Conservation (phyloP, 2,797 vertebrate species). For the Pseudopleuronectes americanus region DNA sequence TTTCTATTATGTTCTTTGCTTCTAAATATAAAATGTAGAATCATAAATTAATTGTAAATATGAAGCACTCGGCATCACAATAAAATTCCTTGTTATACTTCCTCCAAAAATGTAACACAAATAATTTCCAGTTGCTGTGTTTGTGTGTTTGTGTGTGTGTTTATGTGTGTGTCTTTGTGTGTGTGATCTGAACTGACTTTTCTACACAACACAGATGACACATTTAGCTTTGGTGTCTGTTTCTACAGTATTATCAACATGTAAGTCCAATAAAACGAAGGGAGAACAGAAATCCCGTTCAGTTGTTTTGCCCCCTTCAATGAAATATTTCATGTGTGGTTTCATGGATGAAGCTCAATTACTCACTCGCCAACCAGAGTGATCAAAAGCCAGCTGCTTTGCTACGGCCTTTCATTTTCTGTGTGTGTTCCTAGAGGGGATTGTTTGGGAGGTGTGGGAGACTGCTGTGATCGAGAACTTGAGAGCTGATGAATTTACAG, state of each 20-base stretch:
- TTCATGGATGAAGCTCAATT: slow-evolving; percentile 63
- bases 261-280: slow-evolving; percentile 27
- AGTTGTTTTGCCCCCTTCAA: slow-evolving; percentile 24
- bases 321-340: slow-evolving; percentile 55
- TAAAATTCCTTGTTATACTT: no score
- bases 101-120: neutral
- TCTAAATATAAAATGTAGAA: slow-evolving; percentile 2
- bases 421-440: slow-evolving; percentile 43
- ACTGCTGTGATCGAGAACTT: slow-evolving; percentile 56
- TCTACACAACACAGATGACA: slow-evolving; percentile 1
- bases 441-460: slow-evolving; percentile 36
- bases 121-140: neutral
- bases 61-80: no score
- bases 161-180: neutral
- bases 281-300: slow-evolving; percentile 8
- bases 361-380: slow-evolving; percentile 43
- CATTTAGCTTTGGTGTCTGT: neutral
- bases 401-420: slow-evolving; percentile 40
- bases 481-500: slow-evolving; percentile 64
- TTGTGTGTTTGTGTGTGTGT: neutral
- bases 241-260: slow-evolving; percentile 20
- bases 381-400: slow-evolving; percentile 53
- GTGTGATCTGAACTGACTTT: neutral
- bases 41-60: no score
- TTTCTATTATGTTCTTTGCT: neutral